Evolutionary conservation across 2,797 vertebrate species (phyloP).

Genomic region (Pseudotriccus pelzelni): DNA sequence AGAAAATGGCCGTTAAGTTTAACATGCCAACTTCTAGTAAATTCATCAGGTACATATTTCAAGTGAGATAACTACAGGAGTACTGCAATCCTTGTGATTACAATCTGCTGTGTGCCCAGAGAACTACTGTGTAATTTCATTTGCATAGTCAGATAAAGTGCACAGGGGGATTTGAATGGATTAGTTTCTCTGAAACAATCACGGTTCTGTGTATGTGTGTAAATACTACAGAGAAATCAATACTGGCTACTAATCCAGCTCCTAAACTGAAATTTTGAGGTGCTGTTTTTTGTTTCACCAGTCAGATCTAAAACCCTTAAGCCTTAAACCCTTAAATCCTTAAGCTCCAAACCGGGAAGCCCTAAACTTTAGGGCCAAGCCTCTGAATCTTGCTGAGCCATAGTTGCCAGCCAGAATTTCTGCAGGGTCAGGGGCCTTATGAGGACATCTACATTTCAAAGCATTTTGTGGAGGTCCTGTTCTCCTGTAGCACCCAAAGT

Average conservation of each 20-base stretch:
- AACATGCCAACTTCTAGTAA: neutral
- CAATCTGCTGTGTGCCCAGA: neutral
- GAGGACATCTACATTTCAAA: neutral
- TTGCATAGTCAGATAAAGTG: neutral
- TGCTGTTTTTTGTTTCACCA: neutral
- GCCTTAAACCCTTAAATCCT: neutral
- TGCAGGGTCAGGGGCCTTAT: neutral
- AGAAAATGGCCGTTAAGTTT: neutral
- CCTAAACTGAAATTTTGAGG: neutral
- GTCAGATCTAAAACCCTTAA: neutral
- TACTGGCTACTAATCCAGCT: neutral
- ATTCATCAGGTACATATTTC: neutral
- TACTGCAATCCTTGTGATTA: neutral
- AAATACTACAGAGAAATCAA: neutral
- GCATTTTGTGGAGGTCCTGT: neutral
- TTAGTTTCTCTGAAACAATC: neutral
- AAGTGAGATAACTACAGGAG: neutral
- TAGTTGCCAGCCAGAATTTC: neutral
- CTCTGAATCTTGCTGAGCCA: neutral
- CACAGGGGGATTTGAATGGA: neutral
- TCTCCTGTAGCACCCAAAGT: neutral
- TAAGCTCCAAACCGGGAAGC: neutral
- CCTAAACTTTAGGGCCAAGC: neutral
- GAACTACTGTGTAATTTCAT: neutral
- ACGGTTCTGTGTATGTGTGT: neutral